Conservation (phyloP, 2,797 vertebrate species). For the Lycodopsis pacificus region DNA sequence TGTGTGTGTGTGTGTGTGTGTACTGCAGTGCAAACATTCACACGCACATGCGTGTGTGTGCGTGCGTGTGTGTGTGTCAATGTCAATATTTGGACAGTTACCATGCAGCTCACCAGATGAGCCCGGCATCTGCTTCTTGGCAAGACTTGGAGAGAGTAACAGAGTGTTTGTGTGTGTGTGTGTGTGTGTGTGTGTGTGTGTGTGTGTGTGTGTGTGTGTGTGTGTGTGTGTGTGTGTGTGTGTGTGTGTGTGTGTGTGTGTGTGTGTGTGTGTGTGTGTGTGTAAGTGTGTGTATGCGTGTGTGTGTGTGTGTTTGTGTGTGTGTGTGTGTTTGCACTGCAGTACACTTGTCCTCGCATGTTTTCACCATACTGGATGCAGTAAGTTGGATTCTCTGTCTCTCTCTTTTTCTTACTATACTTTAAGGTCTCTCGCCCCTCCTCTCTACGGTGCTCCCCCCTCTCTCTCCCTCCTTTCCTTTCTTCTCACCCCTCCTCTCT, state of each 20-base stretch:
- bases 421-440: neutral
- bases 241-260: slow-evolving; percentile 15
- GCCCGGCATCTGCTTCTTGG: slow-evolving; percentile 78
- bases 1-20: slow-evolving; percentile 28
- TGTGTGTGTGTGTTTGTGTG: slow-evolving; percentile 23
- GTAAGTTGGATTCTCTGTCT: slow-evolving; percentile 1
- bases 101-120: slow-evolving; percentile 80
- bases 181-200: slow-evolving; percentile 24
- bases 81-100: slow-evolving; percentile 82
- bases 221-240: too few relatives aligned
- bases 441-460: neutral
- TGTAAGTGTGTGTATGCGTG: slow-evolving; percentile 17
- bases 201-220: too few relatives aligned
- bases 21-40: neutral
- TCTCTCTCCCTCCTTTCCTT: too few relatives aligned
- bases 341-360: slow-evolving; percentile 30
- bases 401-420: neutral
- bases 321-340: slow-evolving; percentile 13
- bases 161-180: slow-evolving; percentile 17
- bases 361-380: neutral
- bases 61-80: slow-evolving; percentile 19
- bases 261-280: slow-evolving; percentile 14
- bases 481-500: neutral
- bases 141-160: slow-evolving; percentile 57
- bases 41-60: neutral